Percentiles rank a stretch among this genome's conserved stretches.
Evolutionary conservation across 2,113 vertebrate species (phyloP).

Genomic region (Oryzias celebensis): DNA sequence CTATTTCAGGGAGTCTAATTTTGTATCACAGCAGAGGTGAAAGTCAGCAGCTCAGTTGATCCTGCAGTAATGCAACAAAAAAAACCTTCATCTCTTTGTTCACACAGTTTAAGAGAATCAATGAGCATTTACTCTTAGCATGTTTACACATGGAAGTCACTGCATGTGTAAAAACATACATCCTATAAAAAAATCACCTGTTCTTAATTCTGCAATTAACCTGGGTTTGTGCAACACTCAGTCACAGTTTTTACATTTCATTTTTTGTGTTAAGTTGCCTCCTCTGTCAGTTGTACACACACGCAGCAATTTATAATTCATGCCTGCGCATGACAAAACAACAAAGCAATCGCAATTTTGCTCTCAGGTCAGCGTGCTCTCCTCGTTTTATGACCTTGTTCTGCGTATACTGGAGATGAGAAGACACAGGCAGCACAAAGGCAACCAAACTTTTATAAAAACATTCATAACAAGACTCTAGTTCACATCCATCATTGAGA

Average conservation of each 20-base stretch:
- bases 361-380: background rate
- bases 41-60: slow-evolving; percentile 72
- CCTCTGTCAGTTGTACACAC: slow-evolving; percentile 3
- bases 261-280: background rate
- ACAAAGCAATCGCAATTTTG: slow-evolving; percentile 1
- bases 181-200: no score
- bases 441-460: background rate
- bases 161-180: no score
- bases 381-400: background rate
- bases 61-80: slow-evolving; percentile 62
- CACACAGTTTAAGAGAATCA: no score
- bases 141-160: no score
- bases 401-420: background rate
- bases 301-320: slow-evolving; percentile 21
- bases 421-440: accelerated
- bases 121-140: no score
- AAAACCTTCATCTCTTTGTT: background rate
- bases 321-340: slow-evolving; percentile 5
- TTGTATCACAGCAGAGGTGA: slow-evolving; percentile 80
- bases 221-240: no score
- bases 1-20: slow-evolving; percentile 85
- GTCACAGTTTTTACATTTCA: no score
- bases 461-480: background rate
- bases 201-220: no score
- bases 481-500: no score